phyloP scores from a whole-genome alignment of 2,113 vertebrate species.

The Tupaia tana region DNA sequence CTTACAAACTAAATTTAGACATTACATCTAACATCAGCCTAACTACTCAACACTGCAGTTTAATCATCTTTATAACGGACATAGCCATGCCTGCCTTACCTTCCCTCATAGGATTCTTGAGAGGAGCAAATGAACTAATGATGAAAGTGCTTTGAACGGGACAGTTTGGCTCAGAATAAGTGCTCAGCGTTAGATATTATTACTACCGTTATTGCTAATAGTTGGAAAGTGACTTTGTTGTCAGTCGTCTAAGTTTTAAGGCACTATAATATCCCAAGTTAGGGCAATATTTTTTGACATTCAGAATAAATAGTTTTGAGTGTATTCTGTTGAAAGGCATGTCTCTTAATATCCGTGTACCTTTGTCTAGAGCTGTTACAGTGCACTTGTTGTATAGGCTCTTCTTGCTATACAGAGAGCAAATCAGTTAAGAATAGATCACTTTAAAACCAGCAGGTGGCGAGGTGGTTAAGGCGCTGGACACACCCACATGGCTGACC shows the following conservation, averaged over 20 bases:
- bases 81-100: not conserved
- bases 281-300: constrained; percentile 4
- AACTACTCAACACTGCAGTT: not conserved
- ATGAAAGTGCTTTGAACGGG: not conserved
- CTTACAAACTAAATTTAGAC: not conserved
- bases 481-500: too few species aligned
- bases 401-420: not conserved
- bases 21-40: not conserved
- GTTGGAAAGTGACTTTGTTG: not conserved
- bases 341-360: not conserved
- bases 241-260: not conserved
- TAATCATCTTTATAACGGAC: not conserved
- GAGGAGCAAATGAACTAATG: not conserved
- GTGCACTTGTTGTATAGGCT: not conserved
- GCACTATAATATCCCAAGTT: not conserved
- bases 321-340: not conserved
- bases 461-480: too few species aligned
- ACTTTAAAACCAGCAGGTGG: too few species aligned
- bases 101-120: not conserved
- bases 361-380: not conserved
- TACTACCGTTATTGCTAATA: not conserved
- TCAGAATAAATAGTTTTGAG: not conserved
- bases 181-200: not conserved
- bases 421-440: not conserved
- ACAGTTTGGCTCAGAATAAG: not conserved